Conservation (phyloP, 2,797 vertebrate genomes). For the Liparis tanakae region DNA sequence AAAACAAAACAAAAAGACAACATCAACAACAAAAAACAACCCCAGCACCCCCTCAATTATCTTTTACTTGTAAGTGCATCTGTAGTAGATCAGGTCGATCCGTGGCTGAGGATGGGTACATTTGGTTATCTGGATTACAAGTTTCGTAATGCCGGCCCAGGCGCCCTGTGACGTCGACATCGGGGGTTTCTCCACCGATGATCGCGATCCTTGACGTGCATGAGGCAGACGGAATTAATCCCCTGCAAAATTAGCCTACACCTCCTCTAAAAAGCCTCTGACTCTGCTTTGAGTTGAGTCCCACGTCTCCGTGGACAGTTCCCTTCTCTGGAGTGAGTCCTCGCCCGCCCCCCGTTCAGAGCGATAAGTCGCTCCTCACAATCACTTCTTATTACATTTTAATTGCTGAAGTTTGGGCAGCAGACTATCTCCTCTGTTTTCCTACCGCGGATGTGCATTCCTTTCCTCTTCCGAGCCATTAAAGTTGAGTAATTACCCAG, state of each 20-base stretch:
- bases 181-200: not conserved
- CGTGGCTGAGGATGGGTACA: too few relatives aligned
- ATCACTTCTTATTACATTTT: constrained; percentile 48
- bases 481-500: constrained; percentile 88
- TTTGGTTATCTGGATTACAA: too few relatives aligned
- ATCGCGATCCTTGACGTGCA: not conserved
- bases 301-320: too few relatives aligned
- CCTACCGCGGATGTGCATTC: constrained; percentile 70
- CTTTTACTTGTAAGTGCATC: too few relatives aligned
- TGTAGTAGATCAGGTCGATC: too few relatives aligned
- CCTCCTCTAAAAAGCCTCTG: not conserved
- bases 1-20: too few relatives aligned
- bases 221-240: not conserved
- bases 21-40: too few relatives aligned
- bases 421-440: constrained; percentile 66
- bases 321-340: constrained; percentile 22
- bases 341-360: constrained; percentile 13
- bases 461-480: constrained; percentile 85
- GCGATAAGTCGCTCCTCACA: constrained; percentile 33
- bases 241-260: constrained; percentile 4
- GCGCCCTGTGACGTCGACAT: too few relatives aligned
- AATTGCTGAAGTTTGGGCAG: constrained; percentile 61
- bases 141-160: too few relatives aligned
- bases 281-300: not conserved
- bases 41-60: too few relatives aligned